phyloP scores from a whole-genome alignment of 2,888 invertebrate genomes.

The Pomacea canaliculata region DNA sequence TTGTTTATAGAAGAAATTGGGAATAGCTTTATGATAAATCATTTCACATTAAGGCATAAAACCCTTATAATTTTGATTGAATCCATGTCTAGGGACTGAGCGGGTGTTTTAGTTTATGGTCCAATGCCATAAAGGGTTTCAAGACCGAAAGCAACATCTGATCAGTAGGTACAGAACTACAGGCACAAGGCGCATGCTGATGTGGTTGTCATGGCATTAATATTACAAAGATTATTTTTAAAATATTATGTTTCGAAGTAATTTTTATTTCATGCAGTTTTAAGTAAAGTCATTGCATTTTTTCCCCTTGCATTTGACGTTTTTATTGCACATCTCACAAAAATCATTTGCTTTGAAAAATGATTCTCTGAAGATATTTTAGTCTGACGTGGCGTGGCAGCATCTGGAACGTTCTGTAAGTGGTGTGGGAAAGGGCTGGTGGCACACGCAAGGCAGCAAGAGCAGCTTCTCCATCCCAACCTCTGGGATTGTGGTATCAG shows the following conservation, averaged over 20 bases:
- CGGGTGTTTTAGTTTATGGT: no score
- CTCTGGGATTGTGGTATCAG: no score
- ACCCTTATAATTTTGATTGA: no score
- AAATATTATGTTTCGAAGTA: not conserved
- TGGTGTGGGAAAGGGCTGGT: not conserved
- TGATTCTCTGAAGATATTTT: slow-evolving; percentile 17
- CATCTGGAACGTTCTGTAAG: not conserved
- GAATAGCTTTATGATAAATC: no score
- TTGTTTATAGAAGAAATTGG: no score
- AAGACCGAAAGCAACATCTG: no score
- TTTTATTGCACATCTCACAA: slow-evolving; percentile 4
- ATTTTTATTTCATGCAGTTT: not conserved
- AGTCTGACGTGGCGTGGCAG: slow-evolving; percentile 7
- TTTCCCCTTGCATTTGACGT: slow-evolving; percentile 3
- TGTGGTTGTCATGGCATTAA: no score
- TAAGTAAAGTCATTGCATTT: not conserved
- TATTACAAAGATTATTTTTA: not conserved
- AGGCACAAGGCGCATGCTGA: no score
- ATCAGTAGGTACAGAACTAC: no score
- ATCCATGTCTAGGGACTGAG: no score
- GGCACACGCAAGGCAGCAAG: slow-evolving; percentile 2
- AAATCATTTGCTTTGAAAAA: not conserved
- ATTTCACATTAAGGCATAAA: no score
- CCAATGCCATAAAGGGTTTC: no score
- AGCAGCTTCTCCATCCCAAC: not conserved